A percentile compares a stretch with the other conserved stretches of the same genome.
These are phyloP conservation scores for Drosophila nigrodunni DNA, from an alignment of 1,140 invertebrate genomes.

Conservation along the genomic window DNA sequence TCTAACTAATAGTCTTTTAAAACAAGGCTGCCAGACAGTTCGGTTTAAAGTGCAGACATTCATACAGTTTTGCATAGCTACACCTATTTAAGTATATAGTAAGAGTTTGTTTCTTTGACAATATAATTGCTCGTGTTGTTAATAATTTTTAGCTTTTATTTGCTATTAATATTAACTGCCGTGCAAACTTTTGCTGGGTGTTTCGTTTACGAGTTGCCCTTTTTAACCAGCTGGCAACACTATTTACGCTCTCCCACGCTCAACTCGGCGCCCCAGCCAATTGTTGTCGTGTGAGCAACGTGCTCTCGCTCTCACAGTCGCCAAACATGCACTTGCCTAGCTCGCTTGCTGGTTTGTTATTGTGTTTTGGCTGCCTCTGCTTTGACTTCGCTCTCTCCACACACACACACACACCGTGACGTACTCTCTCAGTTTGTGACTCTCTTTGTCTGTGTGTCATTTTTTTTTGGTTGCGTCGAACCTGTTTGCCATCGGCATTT, in stretches of 20 bases:
- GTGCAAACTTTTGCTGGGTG: not conserved
- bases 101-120: too few species aligned
- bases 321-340: not conserved
- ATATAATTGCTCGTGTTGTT: too few species aligned
- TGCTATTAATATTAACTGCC: not conserved
- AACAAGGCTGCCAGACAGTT: not conserved
- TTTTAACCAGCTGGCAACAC: conserved; percentile 36
- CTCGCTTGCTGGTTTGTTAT: conserved; percentile 14
- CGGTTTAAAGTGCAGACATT: not conserved
- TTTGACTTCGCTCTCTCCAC: conserved; percentile 10
- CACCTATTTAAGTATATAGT: too few species aligned
- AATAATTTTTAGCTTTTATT: too few species aligned
- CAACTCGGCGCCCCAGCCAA: not conserved
- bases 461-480: conserved; percentile 59
- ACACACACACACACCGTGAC: not conserved
- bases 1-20: not conserved
- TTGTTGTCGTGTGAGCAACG: conserved; percentile 13
- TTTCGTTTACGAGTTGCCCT: not conserved
- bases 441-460: conserved; percentile 18
- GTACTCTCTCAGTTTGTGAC: conserved; percentile 7
- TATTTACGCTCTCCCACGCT: conserved; percentile 11
- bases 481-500: conserved; percentile 62
- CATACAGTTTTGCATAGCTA: too few species aligned
- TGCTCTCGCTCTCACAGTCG: not conserved
- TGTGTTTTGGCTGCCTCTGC: conserved; percentile 16